A percentile compares a stretch with the other conserved stretches of the same genome.
Conservation (phyloP, 2,113 vertebrate genomes). For the Mastomys coucha region DNA sequence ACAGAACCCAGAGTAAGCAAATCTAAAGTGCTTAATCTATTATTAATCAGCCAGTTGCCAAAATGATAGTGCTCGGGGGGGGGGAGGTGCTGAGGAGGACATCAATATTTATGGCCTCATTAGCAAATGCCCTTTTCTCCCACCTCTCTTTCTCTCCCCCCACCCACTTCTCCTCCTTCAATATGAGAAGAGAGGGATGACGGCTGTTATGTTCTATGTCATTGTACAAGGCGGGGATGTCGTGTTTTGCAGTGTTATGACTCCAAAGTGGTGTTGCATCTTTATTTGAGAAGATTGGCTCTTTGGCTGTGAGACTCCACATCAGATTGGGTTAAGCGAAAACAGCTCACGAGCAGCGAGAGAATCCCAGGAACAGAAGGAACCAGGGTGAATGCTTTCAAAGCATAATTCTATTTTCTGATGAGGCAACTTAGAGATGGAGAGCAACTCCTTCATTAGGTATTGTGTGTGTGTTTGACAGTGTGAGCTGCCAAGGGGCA, state of each 20-base stretch:
- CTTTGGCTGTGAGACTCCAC: not conserved
- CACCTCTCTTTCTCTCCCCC: constrained; percentile 5
- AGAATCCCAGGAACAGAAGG: not conserved
- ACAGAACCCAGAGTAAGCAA: constrained; percentile 87
- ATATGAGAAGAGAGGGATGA: constrained; percentile 74
- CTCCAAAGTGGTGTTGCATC: constrained; percentile 73
- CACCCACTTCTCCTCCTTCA: constrained; percentile 33
- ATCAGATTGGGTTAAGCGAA: not conserved
- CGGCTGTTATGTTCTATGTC: constrained; percentile 81
- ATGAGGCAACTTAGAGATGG: not conserved
- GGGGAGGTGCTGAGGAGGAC: constrained; percentile 81
- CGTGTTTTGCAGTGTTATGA: constrained; percentile 78
- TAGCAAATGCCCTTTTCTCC: constrained; percentile 82
- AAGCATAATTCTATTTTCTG: not conserved
- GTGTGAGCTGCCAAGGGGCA: not conserved
- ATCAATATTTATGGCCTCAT: constrained; percentile 90
- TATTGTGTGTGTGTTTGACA: not conserved
- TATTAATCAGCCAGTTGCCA: constrained; percentile 90
- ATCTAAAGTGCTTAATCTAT: constrained; percentile 91
- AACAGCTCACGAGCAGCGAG: not conserved
- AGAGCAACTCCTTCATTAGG: not conserved
- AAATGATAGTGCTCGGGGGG: constrained; percentile 87
- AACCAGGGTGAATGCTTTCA: not conserved
- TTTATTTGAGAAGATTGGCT: constrained; percentile 70
- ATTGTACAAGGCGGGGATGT: constrained; percentile 76